Conservation (phyloP, 2,888 invertebrate species). For the Eupeodes luniger region DNA sequence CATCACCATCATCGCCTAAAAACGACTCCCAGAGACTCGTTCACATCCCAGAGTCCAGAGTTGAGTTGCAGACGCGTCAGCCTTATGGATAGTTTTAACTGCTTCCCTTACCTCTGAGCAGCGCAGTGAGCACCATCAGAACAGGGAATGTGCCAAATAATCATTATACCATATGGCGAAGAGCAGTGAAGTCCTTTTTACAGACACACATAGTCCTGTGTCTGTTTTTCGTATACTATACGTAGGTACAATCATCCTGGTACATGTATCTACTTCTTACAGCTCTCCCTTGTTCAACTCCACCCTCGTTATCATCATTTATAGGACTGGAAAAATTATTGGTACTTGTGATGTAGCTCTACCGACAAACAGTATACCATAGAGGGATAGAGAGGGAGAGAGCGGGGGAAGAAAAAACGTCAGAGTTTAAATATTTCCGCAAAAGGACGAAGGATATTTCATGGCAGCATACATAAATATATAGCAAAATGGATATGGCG, state of each 20-base stretch:
- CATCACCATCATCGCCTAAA: constrained; percentile 72
- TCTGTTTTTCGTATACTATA: constrained; percentile 1
- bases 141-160: constrained; percentile 70
- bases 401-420: constrained; percentile 23
- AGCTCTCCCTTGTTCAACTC: neutral
- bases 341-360: constrained; percentile 50
- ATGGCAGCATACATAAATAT: constrained; percentile 2
- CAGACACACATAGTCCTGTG: constrained; percentile 27
- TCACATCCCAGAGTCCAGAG: constrained; percentile 13
- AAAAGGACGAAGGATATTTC: constrained; percentile 51
- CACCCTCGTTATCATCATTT: constrained; percentile 77
- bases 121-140: constrained; percentile 18
- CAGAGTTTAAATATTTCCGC: constrained; percentile 70
- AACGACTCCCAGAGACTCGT: constrained; percentile 10
- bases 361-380: constrained; percentile 48
- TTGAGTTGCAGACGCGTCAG: constrained; percentile 31
- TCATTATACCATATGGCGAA: constrained; percentile 71
- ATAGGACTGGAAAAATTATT: constrained; percentile 70
- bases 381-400: neutral
- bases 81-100: neutral
- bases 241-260: neutral
- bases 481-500: constrained; percentile 29
- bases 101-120: neutral
- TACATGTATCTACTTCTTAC: neutral
- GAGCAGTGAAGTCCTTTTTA: constrained; percentile 55